A percentile compares a stretch with the other conserved stretches of the same genome.
Evolutionary conservation across 2,797 vertebrate genomes (phyloP).

Genomic region (Phylloscopus collybita): DNA sequence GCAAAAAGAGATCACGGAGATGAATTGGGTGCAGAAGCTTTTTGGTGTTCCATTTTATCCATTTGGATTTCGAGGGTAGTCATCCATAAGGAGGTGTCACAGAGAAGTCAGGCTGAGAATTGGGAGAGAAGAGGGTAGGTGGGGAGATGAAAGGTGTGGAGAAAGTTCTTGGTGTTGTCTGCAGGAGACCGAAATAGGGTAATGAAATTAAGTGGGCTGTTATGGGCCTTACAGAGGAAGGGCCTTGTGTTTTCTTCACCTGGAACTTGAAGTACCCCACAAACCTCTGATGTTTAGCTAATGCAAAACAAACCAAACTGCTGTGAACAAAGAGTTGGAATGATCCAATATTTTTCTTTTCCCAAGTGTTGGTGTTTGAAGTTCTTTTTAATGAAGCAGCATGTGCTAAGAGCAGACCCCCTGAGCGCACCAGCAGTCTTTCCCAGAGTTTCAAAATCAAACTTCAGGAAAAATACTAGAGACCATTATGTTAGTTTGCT

Average conservation of each 20-base stretch:
- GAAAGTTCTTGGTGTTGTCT: not conserved
- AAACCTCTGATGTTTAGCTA: not conserved
- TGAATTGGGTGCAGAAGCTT: not conserved
- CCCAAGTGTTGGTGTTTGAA: not conserved
- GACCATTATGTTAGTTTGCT: slow-evolving; percentile 51
- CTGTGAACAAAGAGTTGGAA: slow-evolving; percentile 5
- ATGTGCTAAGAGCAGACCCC: not conserved
- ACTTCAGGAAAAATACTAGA: slow-evolving; percentile 6
- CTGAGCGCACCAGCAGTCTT: not conserved
- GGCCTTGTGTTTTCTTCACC: not conserved
- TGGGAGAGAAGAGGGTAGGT: not conserved
- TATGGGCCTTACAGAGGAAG: not conserved
- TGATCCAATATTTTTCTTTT: not conserved
- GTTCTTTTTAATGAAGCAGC: not conserved
- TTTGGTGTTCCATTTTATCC: not conserved
- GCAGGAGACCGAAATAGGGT: not conserved
- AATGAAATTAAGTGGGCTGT: not conserved
- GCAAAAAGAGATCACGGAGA: not conserved
- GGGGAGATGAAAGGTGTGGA: not conserved
- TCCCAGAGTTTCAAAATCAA: not conserved
- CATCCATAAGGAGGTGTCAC: not conserved
- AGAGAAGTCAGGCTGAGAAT: not conserved
- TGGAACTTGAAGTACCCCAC: not conserved
- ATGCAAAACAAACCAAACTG: slow-evolving; percentile 10
- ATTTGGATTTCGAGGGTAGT: not conserved